Evolutionary conservation across 1,140 invertebrate species (phyloP).

Genomic region (Lycorma delicatula): DNA sequence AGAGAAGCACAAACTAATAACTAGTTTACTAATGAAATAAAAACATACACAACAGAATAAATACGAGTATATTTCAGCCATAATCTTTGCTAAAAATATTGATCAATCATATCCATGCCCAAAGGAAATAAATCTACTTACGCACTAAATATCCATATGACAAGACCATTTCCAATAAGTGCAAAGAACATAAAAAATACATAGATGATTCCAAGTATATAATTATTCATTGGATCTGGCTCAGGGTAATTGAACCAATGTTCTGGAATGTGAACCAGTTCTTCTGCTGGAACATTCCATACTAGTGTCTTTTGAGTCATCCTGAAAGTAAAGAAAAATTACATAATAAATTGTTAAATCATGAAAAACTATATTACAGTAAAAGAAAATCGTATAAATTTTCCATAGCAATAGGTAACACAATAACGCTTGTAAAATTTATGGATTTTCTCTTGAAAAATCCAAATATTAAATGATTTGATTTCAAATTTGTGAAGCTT

Average conservation of each 20-base stretch:
- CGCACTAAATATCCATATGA: slow-evolving; percentile 81
- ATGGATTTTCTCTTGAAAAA: not conserved
- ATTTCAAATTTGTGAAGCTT: not conserved
- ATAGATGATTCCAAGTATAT: slow-evolving; percentile 71
- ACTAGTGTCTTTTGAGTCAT: slow-evolving; percentile 41
- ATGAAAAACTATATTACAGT: not conserved
- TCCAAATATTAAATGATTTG: not conserved
- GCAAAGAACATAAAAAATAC: slow-evolving; percentile 67
- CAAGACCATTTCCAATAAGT: slow-evolving; percentile 74
- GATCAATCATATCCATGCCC: not conserved
- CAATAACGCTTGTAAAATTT: no score
- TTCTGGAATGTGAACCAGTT: slow-evolving; percentile 65
- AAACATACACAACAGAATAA: no score
- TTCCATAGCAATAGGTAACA: no score
- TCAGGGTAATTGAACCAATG: slow-evolving; percentile 74
- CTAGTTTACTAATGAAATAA: no score
- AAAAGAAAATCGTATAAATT: not conserved
- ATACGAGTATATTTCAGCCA: no score
- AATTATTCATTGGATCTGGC: slow-evolving; percentile 72
- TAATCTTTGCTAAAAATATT: not conserved
- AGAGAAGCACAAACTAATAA: no score
- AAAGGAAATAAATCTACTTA: slow-evolving; percentile 49
- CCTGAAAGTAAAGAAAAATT: not conserved
- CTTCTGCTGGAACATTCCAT: slow-evolving; percentile 67
- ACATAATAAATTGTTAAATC: not conserved